Evolutionary conservation across 2,888 invertebrate species (phyloP).

Genomic region (Melipona beecheii): DNA sequence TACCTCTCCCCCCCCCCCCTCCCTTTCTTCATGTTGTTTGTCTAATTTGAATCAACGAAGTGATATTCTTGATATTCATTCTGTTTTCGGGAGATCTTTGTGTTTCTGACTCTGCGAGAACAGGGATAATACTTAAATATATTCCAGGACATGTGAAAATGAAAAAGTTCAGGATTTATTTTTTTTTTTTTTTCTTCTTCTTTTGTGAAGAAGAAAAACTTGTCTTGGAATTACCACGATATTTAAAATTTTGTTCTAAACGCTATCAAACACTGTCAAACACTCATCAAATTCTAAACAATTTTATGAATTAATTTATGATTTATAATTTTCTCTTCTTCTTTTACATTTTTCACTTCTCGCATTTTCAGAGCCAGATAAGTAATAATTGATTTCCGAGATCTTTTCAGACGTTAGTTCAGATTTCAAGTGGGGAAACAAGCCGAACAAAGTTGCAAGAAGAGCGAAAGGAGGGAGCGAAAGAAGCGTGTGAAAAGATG

Average conservation of each 20-base stretch:
- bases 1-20: too few relatives aligned
- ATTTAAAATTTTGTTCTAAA: too few relatives aligned
- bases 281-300: too few relatives aligned
- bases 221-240: too few relatives aligned
- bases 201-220: too few relatives aligned
- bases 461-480: neutral
- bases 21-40: neutral
- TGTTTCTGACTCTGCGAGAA: neutral
- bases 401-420: neutral
- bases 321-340: neutral
- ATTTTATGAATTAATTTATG: neutral
- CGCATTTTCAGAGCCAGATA: too few relatives aligned
- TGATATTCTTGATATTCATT: too few relatives aligned
- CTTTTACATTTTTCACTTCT: neutral
- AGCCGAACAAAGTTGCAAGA: neutral
- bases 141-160: neutral
- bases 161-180: neutral
- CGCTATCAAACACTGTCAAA: too few relatives aligned
- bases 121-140: neutral
- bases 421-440: neutral
- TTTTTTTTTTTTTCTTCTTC: too few relatives aligned
- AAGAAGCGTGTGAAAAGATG: slow-evolving; percentile 11
- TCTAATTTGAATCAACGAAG: neutral
- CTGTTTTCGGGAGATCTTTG: neutral
- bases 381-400: neutral